These are phyloP conservation scores for Ectemnius continuus DNA, from an alignment of 2,888 invertebrate species.

Conservation along the genomic window DNA sequence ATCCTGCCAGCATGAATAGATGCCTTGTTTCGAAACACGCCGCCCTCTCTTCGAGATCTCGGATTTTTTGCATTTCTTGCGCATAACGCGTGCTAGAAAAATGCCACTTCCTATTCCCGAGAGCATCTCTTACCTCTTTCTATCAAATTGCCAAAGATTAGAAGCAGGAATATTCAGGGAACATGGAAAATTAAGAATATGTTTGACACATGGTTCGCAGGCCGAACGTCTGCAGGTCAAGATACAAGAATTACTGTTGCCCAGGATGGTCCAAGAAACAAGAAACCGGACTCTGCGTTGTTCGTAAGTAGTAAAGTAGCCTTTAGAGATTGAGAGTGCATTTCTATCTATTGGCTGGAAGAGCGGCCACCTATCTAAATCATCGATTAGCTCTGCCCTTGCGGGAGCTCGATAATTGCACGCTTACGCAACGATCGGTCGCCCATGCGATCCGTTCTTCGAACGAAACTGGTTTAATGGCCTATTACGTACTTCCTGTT, in stretches of 20 bases:
- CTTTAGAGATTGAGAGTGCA: slow-evolving; percentile 2
- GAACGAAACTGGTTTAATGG: slow-evolving; percentile 62
- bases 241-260: slow-evolving; percentile 88
- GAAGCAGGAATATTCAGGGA: too few relatives aligned
- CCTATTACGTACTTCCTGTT: slow-evolving; percentile 62
- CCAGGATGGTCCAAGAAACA: slow-evolving; percentile 90
- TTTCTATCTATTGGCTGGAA: slow-evolving; percentile 20
- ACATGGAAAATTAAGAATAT: too few relatives aligned
- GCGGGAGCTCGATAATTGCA: slow-evolving; percentile 48
- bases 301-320: slow-evolving; percentile 85
- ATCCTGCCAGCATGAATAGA: slow-evolving; percentile 63
- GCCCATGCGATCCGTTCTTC: slow-evolving; percentile 49
- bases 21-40: slow-evolving; percentile 69
- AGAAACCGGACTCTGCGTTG: slow-evolving; percentile 86
- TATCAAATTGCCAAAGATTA: too few relatives aligned
- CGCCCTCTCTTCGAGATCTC: slow-evolving; percentile 39
- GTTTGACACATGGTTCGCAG: slow-evolving; percentile 78
- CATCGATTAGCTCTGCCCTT: slow-evolving; percentile 25
- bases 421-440: slow-evolving; percentile 49
- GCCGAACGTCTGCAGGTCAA: slow-evolving; percentile 89
- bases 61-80: too few relatives aligned
- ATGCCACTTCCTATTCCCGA: neutral
- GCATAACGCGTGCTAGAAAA: neutral
- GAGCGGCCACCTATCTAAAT: slow-evolving; percentile 9
- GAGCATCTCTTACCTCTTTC: too few relatives aligned